These are phyloP conservation scores for Exephanes ischioxanthus DNA, from an alignment of 2,888 invertebrate genomes.

Conservation along the genomic window DNA sequence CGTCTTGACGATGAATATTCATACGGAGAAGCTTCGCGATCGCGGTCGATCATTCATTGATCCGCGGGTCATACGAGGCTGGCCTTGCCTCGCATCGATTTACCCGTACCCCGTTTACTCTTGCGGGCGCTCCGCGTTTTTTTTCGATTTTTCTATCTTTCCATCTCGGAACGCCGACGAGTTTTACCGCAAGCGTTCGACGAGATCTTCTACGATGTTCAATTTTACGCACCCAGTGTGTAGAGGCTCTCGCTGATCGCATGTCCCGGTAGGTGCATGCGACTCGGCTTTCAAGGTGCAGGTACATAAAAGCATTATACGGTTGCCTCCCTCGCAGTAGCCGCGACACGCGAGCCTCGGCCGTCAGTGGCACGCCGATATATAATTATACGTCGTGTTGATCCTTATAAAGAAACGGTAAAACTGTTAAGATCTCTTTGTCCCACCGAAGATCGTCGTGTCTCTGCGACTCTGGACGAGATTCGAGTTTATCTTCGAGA, in stretches of 20 bases:
- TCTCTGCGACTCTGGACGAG: background rate
- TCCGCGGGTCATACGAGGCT: slow-evolving; percentile 81
- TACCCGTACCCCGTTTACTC: background rate
- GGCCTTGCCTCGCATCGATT: slow-evolving; percentile 53
- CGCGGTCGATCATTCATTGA: slow-evolving; percentile 81
- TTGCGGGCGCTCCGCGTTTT: background rate
- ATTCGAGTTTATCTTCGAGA: background rate
- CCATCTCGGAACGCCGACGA: slow-evolving; percentile 5
- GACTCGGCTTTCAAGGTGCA: slow-evolving; percentile 50
- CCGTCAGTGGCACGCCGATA: slow-evolving; percentile 44
- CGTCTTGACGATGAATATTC: slow-evolving; percentile 64
- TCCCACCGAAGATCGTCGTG: slow-evolving; percentile 6
- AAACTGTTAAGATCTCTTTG: slow-evolving; percentile 4
- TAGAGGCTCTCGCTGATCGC: slow-evolving; percentile 21
- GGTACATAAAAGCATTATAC: slow-evolving; percentile 27
- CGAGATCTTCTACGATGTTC: slow-evolving; percentile 6
- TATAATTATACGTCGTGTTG: slow-evolving; percentile 52
- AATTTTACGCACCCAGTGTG: slow-evolving; percentile 13
- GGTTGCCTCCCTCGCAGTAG: slow-evolving; percentile 45
- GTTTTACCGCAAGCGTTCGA: background rate
- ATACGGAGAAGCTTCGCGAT: slow-evolving; percentile 63
- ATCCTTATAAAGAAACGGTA: slow-evolving; percentile 42
- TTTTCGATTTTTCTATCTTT: slow-evolving; percentile 10
- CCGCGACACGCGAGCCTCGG: slow-evolving; percentile 57
- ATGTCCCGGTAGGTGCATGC: slow-evolving; percentile 39